Evolutionary conservation across 2,888 invertebrate genomes (phyloP).

Genomic region (Agrotis puta): DNA sequence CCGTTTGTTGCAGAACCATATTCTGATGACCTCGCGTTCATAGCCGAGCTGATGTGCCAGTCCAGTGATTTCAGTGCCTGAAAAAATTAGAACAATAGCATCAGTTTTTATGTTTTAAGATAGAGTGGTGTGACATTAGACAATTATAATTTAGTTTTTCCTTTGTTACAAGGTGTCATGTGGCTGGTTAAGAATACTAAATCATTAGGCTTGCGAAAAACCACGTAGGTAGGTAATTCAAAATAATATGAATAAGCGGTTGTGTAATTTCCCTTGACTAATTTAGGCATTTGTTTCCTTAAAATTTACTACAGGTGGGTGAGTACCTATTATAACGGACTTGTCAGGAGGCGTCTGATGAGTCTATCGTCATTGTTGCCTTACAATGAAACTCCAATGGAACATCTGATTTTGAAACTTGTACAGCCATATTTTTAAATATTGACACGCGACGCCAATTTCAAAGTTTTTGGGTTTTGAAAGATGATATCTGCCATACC

Average conservation of each 20-base stretch:
- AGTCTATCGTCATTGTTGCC: no score
- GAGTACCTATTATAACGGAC: no score
- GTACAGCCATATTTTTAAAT: no score
- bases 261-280: neutral
- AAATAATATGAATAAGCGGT: neutral
- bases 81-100: slow-evolving; percentile 71
- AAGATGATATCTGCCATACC: no score
- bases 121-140: slow-evolving; percentile 11
- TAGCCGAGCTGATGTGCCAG: slow-evolving; percentile 98
- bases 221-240: no score
- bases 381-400: no score
- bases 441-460: no score
- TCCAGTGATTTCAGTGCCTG: slow-evolving; percentile 99
- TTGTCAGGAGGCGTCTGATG: no score
- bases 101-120: slow-evolving; percentile 32
- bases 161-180: slow-evolving; percentile 17
- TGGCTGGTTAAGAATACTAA: slow-evolving; percentile 7
- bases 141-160: slow-evolving; percentile 14
- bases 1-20: slow-evolving; percentile 99
- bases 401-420: no score
- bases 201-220: slow-evolving; percentile 12
- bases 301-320: no score
- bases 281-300: neutral
- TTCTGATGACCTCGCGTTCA: slow-evolving; percentile 99
- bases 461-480: no score